Percentiles rank a stretch among this genome's conserved stretches.
Conservation (phyloP, 2,888 invertebrate genomes). For the Carpatolechia fugitivella region DNA sequence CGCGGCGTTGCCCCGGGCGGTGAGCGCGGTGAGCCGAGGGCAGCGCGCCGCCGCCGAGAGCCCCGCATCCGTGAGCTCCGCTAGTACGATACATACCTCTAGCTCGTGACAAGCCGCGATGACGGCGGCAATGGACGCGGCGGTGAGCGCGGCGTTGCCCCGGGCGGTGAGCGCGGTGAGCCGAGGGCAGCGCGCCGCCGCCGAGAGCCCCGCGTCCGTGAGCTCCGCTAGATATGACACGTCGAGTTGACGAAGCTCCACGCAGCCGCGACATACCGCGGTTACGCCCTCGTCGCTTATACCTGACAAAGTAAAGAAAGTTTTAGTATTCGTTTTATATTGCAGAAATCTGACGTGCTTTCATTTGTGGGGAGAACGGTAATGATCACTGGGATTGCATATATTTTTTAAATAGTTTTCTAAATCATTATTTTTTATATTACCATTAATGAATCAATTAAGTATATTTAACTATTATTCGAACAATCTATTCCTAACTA, state of each 20-base stretch:
- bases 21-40: too few species aligned
- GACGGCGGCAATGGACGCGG: constrained; percentile 41
- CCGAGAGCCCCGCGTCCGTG: constrained; percentile 40
- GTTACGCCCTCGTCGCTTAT: constrained; percentile 56
- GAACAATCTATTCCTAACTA: too few species aligned
- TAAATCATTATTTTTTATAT: too few species aligned
- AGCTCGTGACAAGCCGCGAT: constrained; percentile 44
- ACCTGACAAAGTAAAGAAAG: constrained; percentile 32
- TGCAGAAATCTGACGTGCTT: too few species aligned
- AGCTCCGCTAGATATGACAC: constrained; percentile 60
- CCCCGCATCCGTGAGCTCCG: constrained; percentile 21
- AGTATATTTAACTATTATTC: too few species aligned
- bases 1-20: constrained; percentile 45
- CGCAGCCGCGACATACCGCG: constrained; percentile 47
- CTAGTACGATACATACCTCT: constrained; percentile 31
- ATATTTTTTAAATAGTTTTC: too few species aligned
- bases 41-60: too few species aligned
- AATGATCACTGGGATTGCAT: too few species aligned
- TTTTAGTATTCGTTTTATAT: not conserved
- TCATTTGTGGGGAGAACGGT: too few species aligned
- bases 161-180: constrained; percentile 39
- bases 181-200: constrained; percentile 34
- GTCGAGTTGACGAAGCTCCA: constrained; percentile 45
- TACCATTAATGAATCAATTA: too few species aligned
- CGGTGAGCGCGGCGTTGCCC: constrained; percentile 46